These are phyloP conservation scores for Mormyrus hasselquistii DNA, from an alignment of 2,797 vertebrate species.

Conservation along the genomic window DNA sequence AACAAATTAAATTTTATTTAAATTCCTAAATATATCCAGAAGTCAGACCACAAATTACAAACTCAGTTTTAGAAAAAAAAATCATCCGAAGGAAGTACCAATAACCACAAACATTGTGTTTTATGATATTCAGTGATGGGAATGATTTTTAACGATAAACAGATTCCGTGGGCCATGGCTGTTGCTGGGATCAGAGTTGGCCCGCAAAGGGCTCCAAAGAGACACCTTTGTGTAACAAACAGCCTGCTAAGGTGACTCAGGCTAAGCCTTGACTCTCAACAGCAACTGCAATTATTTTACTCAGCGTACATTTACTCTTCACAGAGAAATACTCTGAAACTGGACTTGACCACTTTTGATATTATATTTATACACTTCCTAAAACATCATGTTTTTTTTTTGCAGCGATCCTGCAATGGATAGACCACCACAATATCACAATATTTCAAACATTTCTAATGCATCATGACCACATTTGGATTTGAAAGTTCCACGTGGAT, in stretches of 20 bases:
- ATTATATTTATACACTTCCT: conserved; percentile 39
- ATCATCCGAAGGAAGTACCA: not conserved
- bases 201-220: conserved; percentile 18
- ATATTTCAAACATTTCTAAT: conserved; percentile 4
- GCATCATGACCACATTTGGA: conserved; percentile 32
- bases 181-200: not conserved
- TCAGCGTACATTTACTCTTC: conserved; percentile 40
- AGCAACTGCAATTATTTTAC: conserved; percentile 41
- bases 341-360: conserved; percentile 53
- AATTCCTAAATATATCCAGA: conserved; percentile 14
- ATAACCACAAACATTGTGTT: not conserved
- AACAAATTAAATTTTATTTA: not conserved
- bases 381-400: conserved; percentile 11
- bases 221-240: conserved; percentile 24
- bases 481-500: conserved; percentile 35
- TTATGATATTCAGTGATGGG: not conserved
- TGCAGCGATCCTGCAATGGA: not conserved
- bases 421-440: not conserved
- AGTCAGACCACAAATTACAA: conserved; percentile 11
- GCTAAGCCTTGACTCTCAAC: conserved; percentile 42
- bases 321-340: conserved; percentile 51
- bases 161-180: not conserved
- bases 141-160: conserved; percentile 8
- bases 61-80: not conserved
- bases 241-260: conserved; percentile 40